Evolutionary conservation across 2,888 invertebrate species (phyloP), one percentile per base, ranked within the genome.

Genomic region (Catocala fraxini): DNA sequence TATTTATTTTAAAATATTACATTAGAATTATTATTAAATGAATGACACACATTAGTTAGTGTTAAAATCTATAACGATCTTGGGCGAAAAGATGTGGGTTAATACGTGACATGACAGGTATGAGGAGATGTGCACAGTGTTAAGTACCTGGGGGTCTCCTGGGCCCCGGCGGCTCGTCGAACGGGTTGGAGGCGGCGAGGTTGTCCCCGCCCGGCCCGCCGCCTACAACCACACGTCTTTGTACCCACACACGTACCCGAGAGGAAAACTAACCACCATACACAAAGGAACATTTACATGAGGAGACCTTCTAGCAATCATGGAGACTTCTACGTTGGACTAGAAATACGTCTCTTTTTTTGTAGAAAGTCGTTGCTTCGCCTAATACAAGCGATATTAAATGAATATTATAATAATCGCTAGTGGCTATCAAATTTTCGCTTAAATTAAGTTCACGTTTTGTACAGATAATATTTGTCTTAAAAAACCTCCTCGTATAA

Each of bases 111-210:
- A 71, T 51, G 79, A 67, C 68, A 77, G 61, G 66, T 71, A 81
- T 70, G 82, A 68, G 68, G 89, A 75, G 75, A 88, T 79, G 87
- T 82, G 85, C 86, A 79, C 12, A 52, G 75, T 81, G 79, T 79
- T 85, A 80, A 79, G 91, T 92, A 93, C 93, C 94, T 94, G 92
- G 94, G 89, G 93, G 91, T 90, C 92, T 88, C 81, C 93, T 83
- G 70, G 93, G 93, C 89, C 93, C 93, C 86, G 96, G 95, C 88
- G 96, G 96, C 95, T 97, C 97, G 94, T 97, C 97, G 95, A 97
- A 97, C 80, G 97, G 97, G 95, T 97, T 97, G 91, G 97, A 97
- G 91, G 97, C 97, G 95, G 95, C 97, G 89, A 97, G 96, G 95
- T 97, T 97, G 96, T 97, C 97, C 80, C 90, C 93, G 84, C 91